Conservation (phyloP, 23 tunicate species). For the Phallusia fumigata region DNA sequence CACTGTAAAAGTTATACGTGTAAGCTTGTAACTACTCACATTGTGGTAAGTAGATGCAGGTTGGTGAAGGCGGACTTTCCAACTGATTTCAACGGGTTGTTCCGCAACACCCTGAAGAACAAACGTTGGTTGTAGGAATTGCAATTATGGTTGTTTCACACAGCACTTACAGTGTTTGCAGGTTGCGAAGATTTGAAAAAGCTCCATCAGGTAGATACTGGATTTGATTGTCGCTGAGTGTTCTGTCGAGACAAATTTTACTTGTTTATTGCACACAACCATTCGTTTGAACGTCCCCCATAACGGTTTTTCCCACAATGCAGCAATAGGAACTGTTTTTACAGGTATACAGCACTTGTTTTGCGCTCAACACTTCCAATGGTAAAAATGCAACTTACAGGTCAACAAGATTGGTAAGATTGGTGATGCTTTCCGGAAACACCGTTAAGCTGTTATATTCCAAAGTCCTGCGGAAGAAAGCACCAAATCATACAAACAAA, state of each 20-base stretch:
- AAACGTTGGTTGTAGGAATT: background rate
- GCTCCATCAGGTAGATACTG: conserved; percentile 54
- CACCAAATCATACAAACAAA: no score
- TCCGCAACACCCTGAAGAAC: conserved; percentile 32
- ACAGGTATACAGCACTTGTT: no score
- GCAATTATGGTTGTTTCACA: background rate
- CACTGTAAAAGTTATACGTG: no score
- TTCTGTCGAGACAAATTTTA: conserved; percentile 25
- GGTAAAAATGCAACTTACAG: conserved; percentile 45
- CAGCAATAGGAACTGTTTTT: no score
- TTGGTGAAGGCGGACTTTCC: conserved; percentile 63
- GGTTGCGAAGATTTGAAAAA: conserved; percentile 36
- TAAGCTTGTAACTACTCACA: conserved; percentile 74
- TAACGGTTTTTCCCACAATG: no score
- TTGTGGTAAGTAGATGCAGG: conserved; percentile 26
- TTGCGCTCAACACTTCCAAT: background rate
- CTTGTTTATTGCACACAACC: background rate
- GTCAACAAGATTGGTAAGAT: conserved; percentile 19
- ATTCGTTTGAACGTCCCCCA: no score
- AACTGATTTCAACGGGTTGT: conserved; percentile 50
- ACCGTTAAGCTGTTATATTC: conserved; percentile 52
- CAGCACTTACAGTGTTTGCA: conserved; percentile 22
- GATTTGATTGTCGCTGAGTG: conserved; percentile 50
- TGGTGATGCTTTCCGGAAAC: conserved; percentile 46
- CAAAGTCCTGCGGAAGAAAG: background rate